These are phyloP conservation scores for Ptychobarbus kaznakovi DNA, from an alignment of 2,797 vertebrate genomes.

Conservation along the genomic window DNA sequence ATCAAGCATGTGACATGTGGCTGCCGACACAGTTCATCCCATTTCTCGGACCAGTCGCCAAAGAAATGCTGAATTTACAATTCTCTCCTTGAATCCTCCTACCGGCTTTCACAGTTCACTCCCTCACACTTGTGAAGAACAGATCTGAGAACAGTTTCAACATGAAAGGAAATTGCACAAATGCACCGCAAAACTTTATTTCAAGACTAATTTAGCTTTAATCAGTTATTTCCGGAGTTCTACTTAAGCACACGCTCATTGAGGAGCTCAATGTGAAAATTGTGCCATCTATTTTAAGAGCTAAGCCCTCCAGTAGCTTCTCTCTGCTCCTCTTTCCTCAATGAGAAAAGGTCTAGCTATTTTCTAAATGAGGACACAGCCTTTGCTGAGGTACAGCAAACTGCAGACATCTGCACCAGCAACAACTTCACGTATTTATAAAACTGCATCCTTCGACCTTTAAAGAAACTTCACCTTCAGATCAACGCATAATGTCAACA, in stretches of 20 bases:
- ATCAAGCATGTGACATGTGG: constrained; percentile 22
- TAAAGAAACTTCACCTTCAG: constrained; percentile 2
- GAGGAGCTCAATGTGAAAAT: constrained; percentile 43
- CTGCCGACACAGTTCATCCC: constrained; percentile 4
- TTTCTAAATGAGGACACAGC: constrained; percentile 68
- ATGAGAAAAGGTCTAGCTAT: constrained; percentile 67
- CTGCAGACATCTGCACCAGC: constrained; percentile 37
- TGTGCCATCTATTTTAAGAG: constrained; percentile 59
- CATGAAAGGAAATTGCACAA: neutral
- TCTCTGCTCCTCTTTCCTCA: constrained; percentile 60
- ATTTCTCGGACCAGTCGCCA: neutral
- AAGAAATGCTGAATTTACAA: neutral
- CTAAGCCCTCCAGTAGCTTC: constrained; percentile 41
- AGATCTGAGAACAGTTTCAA: neutral
- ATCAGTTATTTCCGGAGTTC: constrained; percentile 10
- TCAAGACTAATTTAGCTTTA: neutral
- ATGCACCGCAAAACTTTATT: neutral
- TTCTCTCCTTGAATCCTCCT: neutral
- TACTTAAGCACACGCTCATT: constrained; percentile 4
- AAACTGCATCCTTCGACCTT: constrained; percentile 1
- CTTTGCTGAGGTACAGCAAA: constrained; percentile 44
- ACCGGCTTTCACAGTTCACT: neutral
- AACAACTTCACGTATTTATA: constrained; percentile 31
- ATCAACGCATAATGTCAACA: neutral
- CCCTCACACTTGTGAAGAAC: neutral